phyloP scores from a whole-genome alignment of 2,113 vertebrate species.

The Eonycteris spelaea region DNA sequence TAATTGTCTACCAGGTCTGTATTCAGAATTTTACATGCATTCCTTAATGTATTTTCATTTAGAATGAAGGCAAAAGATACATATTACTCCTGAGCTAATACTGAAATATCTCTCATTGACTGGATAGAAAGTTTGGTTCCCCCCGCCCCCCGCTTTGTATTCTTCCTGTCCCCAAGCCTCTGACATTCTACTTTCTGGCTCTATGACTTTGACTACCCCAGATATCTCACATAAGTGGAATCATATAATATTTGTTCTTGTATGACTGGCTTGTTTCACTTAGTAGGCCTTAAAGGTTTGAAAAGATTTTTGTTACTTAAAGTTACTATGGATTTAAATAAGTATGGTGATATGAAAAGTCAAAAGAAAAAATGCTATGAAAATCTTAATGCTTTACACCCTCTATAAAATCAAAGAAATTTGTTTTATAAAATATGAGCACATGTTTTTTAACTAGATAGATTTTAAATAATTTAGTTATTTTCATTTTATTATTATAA shows the following conservation, averaged over 20 bases:
- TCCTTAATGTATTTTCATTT: neutral
- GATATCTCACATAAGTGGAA: neutral
- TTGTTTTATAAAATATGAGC: neutral
- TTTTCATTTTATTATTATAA: neutral
- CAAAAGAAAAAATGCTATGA: neutral
- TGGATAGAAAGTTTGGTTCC: neutral
- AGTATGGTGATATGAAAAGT: neutral
- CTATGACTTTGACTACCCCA: neutral
- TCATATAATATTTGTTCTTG: neutral
- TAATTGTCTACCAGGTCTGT: neutral
- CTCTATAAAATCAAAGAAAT: neutral
- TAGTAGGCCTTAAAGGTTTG: neutral
- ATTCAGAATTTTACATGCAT: neutral
- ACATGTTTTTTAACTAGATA: neutral
- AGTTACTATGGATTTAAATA: neutral
- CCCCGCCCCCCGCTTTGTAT: neutral
- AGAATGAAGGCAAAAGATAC: neutral
- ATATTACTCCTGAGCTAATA: neutral
- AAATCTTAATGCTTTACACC: neutral
- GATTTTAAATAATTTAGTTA: neutral
- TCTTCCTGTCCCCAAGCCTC: neutral
- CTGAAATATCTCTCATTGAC: neutral
- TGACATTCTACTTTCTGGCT: neutral
- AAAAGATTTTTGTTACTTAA: constrained; percentile 17
- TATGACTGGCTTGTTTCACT: neutral